Evolutionary conservation across 30 jellyfish, hydroid and myxozoan genomes (phyloP).

Genomic region (Phacellophora camtschatica): DNA sequence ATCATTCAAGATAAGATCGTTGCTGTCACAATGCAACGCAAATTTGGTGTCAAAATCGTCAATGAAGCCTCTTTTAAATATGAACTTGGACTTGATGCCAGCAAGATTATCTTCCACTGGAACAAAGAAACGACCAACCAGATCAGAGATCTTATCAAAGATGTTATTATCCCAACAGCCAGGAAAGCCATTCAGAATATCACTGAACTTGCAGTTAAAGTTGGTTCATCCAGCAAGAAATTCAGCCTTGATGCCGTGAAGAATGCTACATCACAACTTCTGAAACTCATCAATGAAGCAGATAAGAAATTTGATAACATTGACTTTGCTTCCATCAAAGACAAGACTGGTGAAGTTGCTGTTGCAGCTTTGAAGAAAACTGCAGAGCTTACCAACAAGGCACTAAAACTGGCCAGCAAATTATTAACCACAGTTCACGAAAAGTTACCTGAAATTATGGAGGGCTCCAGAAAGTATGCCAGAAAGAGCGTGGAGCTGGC

Average conservation of each 20-base stretch:
- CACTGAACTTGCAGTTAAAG: conserved; percentile 12
- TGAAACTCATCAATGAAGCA: conserved; percentile 48
- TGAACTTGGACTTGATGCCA: conserved; percentile 63
- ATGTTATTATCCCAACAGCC: conserved; percentile 38
- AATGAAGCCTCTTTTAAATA: conserved; percentile 81
- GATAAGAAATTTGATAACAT: conserved; percentile 72
- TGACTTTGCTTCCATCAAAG: conserved; percentile 73
- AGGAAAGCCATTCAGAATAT: conserved; percentile 28
- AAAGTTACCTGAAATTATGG: conserved; percentile 62
- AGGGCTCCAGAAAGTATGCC: conserved; percentile 9
- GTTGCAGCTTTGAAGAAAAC: conserved; percentile 59
- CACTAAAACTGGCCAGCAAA: conserved; percentile 49
- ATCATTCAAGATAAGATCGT: conserved; percentile 73
- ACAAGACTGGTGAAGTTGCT: conserved; percentile 54
- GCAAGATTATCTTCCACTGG: conserved; percentile 83
- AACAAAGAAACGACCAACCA: conserved; percentile 79
- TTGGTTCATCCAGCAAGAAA: conserved; percentile 20
- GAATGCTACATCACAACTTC: conserved; percentile 21
- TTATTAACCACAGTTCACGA: conserved; percentile 26
- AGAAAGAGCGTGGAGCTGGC: conserved; percentile 55
- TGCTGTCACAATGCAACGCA: conserved; percentile 72
- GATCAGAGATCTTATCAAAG: conserved; percentile 38
- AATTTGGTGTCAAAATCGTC: conserved; percentile 56
- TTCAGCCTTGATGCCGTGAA: conserved; percentile 35
- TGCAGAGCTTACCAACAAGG: conserved; percentile 61